phyloP scores from a whole-genome alignment of 1,140 invertebrate species.

The Bathynomus jamesi region DNA sequence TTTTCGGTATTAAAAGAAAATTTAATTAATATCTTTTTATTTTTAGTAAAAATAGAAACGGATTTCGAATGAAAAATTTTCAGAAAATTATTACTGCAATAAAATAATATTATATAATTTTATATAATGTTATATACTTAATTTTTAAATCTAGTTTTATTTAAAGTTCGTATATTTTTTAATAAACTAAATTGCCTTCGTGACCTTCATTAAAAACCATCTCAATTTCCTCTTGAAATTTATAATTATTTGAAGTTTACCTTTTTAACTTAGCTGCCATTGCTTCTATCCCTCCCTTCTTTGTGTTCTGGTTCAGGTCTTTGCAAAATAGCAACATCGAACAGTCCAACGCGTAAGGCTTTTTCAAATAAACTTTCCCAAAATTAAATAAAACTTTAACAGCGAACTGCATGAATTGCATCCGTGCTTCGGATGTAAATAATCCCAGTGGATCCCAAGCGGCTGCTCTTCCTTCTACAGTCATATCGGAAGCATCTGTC shows the following conservation, averaged over 20 bases:
- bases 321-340: constrained; percentile 36
- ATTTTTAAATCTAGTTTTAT: too few relatives aligned
- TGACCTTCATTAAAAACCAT: too few relatives aligned
- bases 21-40: too few relatives aligned
- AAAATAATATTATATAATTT: too few relatives aligned
- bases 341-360: constrained; percentile 33
- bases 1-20: too few relatives aligned
- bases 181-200: too few relatives aligned
- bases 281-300: constrained; percentile 25
- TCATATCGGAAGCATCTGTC: neutral
- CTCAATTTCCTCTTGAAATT: neutral
- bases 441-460: constrained; percentile 24
- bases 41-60: too few relatives aligned
- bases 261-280: constrained; percentile 33
- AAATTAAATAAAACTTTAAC: constrained; percentile 32
- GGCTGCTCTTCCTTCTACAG: constrained; percentile 12
- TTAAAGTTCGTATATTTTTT: too few relatives aligned
- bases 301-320: constrained; percentile 25
- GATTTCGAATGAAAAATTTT: too few relatives aligned
- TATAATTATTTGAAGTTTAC: constrained; percentile 2
- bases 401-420: constrained; percentile 32
- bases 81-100: too few relatives aligned
- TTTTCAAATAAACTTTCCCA: constrained; percentile 30
- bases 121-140: too few relatives aligned
- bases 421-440: constrained; percentile 16